Conservation (phyloP, 2,113 vertebrate species). For the Sciurus niger region DNA sequence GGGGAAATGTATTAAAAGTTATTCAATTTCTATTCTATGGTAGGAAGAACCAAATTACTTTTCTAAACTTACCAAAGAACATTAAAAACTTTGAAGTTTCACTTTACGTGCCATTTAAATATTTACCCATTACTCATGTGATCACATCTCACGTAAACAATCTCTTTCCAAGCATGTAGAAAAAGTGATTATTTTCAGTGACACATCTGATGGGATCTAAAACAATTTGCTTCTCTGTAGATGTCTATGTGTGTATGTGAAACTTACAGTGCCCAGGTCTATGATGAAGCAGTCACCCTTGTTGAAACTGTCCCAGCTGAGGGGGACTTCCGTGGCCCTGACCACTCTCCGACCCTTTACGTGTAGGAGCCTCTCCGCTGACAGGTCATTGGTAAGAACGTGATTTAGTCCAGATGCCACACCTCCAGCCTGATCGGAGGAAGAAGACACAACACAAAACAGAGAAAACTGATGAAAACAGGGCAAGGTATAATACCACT, state of each 20-base stretch:
- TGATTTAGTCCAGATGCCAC: constrained; percentile 96
- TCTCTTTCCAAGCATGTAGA: neutral
- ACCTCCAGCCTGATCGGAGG: constrained; percentile 91
- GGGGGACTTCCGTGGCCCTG: constrained; percentile 93
- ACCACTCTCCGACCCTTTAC: constrained; percentile 95
- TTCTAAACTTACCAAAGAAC: constrained; percentile 59
- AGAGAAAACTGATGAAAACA: neutral
- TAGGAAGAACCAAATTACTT: constrained; percentile 71
- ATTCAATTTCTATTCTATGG: constrained; percentile 64
- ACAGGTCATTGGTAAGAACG: constrained; percentile 94
- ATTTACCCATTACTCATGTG: neutral
- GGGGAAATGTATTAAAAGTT: constrained; percentile 31
- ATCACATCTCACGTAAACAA: neutral
- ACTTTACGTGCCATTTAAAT: constrained; percentile 13
- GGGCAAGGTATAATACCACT: neutral
- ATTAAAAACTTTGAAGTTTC: constrained; percentile 56
- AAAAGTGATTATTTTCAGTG: neutral
- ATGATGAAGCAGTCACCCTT: constrained; percentile 96
- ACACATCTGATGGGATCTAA: neutral
- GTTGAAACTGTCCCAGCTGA: constrained; percentile 95
- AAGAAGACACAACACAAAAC: constrained; percentile 40
- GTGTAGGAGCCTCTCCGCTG: constrained; percentile 92
- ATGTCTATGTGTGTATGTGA: accelerated
- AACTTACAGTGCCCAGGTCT: constrained; percentile 94
- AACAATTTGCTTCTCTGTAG: neutral